Evolutionary conservation across 2,888 invertebrate genomes (phyloP).

Genomic region (Drosophila cognata): DNA sequence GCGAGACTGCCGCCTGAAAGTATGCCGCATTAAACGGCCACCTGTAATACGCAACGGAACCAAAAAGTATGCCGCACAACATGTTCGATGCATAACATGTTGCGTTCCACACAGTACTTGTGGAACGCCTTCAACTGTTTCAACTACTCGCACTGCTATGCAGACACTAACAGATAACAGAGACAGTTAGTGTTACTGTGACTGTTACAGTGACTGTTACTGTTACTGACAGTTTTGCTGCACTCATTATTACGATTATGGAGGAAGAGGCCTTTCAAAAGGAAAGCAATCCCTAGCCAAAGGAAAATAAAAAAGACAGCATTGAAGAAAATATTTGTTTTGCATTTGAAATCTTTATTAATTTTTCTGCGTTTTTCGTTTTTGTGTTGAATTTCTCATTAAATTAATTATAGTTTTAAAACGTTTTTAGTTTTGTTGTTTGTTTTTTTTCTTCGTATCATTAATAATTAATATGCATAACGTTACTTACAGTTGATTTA

Average conservation of each 20-base stretch:
- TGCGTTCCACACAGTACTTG: constrained; percentile 44
- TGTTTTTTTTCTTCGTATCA: constrained; percentile 22
- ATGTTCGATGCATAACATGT: constrained; percentile 54
- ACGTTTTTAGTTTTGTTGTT: constrained; percentile 43
- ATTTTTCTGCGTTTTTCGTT: constrained; percentile 36
- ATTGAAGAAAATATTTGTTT: constrained; percentile 13
- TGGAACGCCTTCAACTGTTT: constrained; percentile 39
- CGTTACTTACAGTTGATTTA: constrained; percentile 76
- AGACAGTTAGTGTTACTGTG: background rate
- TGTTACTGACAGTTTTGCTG: background rate
- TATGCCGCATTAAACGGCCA: constrained; percentile 45
- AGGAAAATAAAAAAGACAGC: background rate
- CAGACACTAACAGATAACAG: background rate
- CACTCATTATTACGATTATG: background rate
- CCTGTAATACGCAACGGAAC: constrained; percentile 33
- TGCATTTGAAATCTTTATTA: constrained; percentile 53
- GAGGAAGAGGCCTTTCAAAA: background rate
- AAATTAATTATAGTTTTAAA: constrained; percentile 64
- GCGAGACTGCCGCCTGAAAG: constrained; percentile 19
- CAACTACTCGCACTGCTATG: constrained; percentile 2
- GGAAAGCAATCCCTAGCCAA: background rate
- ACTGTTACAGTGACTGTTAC: background rate
- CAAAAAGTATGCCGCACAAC: constrained; percentile 46
- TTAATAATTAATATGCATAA: constrained; percentile 77
- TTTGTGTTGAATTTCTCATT: constrained; percentile 42